Base-by-base conservation (phyloP, 2,888 invertebrate genomes). In the Onthophagus sagittarius region DNA sequence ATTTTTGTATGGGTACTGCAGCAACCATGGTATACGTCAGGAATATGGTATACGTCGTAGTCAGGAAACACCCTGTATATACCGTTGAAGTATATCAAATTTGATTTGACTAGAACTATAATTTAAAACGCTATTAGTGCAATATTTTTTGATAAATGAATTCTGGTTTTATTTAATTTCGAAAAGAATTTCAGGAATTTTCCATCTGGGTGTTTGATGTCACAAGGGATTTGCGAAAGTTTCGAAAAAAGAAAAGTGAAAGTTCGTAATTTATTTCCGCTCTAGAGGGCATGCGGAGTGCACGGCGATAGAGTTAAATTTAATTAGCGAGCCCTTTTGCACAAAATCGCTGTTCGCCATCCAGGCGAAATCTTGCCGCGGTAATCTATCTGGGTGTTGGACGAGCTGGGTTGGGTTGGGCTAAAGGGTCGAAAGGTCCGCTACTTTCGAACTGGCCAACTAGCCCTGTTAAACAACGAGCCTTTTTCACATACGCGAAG, bases 211-310 rank as follows among this genome's bases (percentile, higher is more conserved):
- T 11, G 9, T 53, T 53, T 53, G 5, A 53, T 53, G 39, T 53
- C 39, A 53, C 7, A 11, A n/a, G 67, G 67, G n/a, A 23, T 15
- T 67, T 62, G 70, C 72, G 74, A 32, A 73, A 75, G 72, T 75
- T 73, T 11, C 39, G 39, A 11, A 53, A 67, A 67, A n/a, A 23
- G 67, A 23, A 67, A 67, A 32, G 15, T 23, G 32, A 67, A 67
- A 67, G 67, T 67, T 67, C 15, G 32, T 5, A 67, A 67, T 67
- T 67, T 67, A 67, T 67, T 67, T 67, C 67, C 11, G 39, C 9
- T 53, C 5, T 53, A 53, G 39, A 53, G 39, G 6, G 9, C 39
- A 53, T 4, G 32, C 67, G 67, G 23, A 15, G 11, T 23, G 67
- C 6, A 15, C 32, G 31, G 67, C 67, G 31, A 53, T 53, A 53